These are phyloP conservation scores for Exaiptasia diaphana DNA, from an alignment of 64 coral and sea anemone species.

Conservation along the genomic window DNA sequence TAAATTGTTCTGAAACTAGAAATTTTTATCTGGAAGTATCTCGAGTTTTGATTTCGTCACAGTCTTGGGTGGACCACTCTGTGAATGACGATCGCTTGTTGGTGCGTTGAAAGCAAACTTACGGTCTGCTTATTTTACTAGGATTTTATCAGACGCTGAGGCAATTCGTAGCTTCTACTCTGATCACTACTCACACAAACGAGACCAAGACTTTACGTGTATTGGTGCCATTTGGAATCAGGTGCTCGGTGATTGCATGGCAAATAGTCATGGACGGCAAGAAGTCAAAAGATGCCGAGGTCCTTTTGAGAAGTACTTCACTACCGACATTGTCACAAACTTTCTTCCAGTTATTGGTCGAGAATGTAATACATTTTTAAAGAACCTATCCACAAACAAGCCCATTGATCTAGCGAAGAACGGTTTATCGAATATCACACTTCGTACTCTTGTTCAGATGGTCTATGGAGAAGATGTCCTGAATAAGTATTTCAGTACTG, in stretches of 20 bases:
- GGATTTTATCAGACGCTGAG: constrained; percentile 70
- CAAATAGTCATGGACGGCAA: constrained; percentile 75
- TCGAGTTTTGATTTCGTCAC: no score
- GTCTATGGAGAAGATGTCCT: constrained; percentile 82
- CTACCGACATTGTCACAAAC: constrained; percentile 14
- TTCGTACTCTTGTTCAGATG: constrained; percentile 45
- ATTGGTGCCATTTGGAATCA: constrained; percentile 54
- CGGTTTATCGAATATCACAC: constrained; percentile 57
- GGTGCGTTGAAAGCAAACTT: no score
- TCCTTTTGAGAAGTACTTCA: constrained; percentile 89
- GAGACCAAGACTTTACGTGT: constrained; percentile 70
- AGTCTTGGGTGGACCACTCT: no score
- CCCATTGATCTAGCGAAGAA: constrained; percentile 61
- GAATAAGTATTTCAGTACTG: constrained; percentile 56
- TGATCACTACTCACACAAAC: constrained; percentile 87
- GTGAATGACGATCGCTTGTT: no score
- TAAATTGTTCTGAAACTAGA: no score
- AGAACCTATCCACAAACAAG: constrained; percentile 14
- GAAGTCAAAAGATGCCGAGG: constrained; percentile 84
- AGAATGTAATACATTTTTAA: constrained; percentile 66
- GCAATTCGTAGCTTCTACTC: constrained; percentile 87
- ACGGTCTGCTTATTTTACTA: no score
- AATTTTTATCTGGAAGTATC: no score
- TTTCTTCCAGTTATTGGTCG: constrained; percentile 51
- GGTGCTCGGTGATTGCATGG: constrained; percentile 69